A percentile compares a stretch with the other conserved stretches of the same genome.
phyloP scores from a whole-genome alignment of 2,113 vertebrate species.

The Pampusana beccarii region DNA sequence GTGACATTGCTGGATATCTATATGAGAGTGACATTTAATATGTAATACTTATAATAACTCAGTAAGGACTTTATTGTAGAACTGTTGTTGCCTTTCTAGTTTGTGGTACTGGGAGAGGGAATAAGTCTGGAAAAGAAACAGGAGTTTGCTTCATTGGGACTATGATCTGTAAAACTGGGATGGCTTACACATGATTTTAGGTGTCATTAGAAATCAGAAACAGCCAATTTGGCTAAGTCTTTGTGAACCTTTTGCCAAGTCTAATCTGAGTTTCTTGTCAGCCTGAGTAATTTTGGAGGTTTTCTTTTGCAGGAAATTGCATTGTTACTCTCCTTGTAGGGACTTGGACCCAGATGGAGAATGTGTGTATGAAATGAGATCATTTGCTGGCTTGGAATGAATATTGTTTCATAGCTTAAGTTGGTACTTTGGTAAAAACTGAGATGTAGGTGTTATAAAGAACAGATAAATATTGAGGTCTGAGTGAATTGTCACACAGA shows the following conservation, averaged over 20 bases:
- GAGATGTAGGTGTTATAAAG: background rate
- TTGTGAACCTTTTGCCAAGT: background rate
- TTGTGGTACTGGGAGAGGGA: background rate
- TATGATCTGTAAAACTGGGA: background rate
- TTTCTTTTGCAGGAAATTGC: constrained; percentile 41
- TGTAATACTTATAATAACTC: background rate
- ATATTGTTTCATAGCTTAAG: background rate
- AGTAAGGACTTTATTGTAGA: background rate
- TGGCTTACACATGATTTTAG: background rate
- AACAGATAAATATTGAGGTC: background rate
- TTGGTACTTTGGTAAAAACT: background rate
- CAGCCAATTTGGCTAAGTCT: background rate
- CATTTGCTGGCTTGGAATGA: constrained; percentile 9
- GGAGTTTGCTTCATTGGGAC: background rate
- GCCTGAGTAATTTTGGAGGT: constrained; percentile 36
- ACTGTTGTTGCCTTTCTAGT: background rate
- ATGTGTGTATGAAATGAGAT: background rate
- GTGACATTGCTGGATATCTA: background rate
- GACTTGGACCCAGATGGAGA: background rate
- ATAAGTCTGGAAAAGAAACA: background rate
- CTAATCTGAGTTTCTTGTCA: constrained; percentile 52
- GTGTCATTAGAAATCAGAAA: background rate
- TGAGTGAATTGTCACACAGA: background rate
- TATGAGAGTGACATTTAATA: background rate
- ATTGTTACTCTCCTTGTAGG: background rate